Evolutionary conservation across 2,888 invertebrate genomes (phyloP), one percentile per base, ranked within the genome.

Genomic region (Elysia crispata): DNA sequence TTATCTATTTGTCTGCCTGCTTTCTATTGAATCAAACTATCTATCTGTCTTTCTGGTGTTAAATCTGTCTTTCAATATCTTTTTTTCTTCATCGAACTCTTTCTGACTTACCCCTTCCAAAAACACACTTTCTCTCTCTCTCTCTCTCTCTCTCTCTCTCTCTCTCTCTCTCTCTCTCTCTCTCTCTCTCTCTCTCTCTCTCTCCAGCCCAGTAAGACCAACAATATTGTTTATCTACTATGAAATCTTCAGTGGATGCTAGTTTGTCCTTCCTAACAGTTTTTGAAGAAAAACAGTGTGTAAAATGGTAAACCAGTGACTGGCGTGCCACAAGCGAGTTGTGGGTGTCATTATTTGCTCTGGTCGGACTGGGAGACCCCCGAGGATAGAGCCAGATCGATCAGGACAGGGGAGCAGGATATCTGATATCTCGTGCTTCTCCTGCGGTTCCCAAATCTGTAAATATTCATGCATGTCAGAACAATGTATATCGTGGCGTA

Each of bases 31-130:
- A n/a, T n/a, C n/a, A n/a, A n/a, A n/a, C n/a, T n/a, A n/a, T 75
- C 60, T 75, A 33, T 75, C 31, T 75, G 62, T 75, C 60, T 75
- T 31, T 75, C 60, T 75, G 62, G 60, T 31, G 60, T 31, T 75
- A 15, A 57, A 25, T 57, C 23, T 74, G 31, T 74, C 25, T 31
- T 25, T 74, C 57, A 57, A 25, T 57, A 20, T 74, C 20, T 57
- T 25, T 57, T 25, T 66, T 25, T 66, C 5, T 41, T 3, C 11
- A 3, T 41, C 11, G 3, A 3, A 3, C 41, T 41, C 5, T 41
- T 11, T 41, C 41, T 41, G 41, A 6, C 41, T 41, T 3, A 6
- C 5, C 11, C 41, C 11, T 11, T 41, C 5, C 11, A n/a, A n/a
- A n/a, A n/a, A n/a, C n/a, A n/a, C 5, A 6, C 41, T 41, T 6